Evolutionary conservation across 37 sponge, comb jelly and placozoan species (phyloP), one percentile per base, ranked within the genome.

Genomic region (Beroe ovata): DNA sequence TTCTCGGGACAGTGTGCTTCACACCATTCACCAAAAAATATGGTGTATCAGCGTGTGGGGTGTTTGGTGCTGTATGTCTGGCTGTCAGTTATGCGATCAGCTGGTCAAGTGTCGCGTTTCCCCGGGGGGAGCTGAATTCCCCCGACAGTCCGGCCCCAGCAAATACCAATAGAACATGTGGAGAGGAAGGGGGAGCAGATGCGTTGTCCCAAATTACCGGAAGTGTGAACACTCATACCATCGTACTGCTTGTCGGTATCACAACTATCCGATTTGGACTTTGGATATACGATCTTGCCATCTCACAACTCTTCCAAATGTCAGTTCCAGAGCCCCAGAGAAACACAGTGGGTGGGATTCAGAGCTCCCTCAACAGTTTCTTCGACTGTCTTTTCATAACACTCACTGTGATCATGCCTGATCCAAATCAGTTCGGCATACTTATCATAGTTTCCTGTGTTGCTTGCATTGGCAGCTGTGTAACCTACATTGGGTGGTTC

Each of bases 281-380:
- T 60, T 97, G 99, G 99, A 89, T 92, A 66, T 97, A 92, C 90
- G 99, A 97, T 64, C 90, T 95, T 11, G 89, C 94, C 0, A 92
- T 94, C 8, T 89, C 90, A 2, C 99, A 97, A 88, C 90, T 93
- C 29, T 88, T 94, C 20, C 99, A 97, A 69, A 94, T 94, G 66
- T 92, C 69, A 0, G 99, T 97, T 0, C 39, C 88, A 3, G 95
- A 94, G 60, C 88, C 92, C 41, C 92, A 95, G 40, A 62, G 99
- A 32, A 96, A 94, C 20, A 96, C 93, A 2, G 95, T 97, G 37
- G 89, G 93, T 34, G 99, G 99, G 18, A 93, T 97, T 23, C 94
- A 96, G 95, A 94, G 91, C 38, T 94, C 93, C 30, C 91, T 97
- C 91, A 97, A 92, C 60, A 94, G 93, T 59, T 90, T 93, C 60